These are phyloP conservation scores for Willowsia nigromaculata DNA, from an alignment of 2,888 invertebrate species.

Conservation along the genomic window DNA sequence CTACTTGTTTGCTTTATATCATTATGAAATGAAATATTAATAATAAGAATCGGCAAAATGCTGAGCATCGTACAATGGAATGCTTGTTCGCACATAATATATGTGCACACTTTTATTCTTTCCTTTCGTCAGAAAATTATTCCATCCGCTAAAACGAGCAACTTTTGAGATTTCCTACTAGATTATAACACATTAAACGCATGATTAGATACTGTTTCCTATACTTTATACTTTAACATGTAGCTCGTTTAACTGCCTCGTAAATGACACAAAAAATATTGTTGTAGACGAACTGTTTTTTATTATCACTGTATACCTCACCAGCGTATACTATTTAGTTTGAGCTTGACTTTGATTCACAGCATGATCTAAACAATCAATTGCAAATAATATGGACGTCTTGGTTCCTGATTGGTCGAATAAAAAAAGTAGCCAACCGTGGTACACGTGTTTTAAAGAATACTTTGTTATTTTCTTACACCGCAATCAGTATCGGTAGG, in stretches of 20 bases:
- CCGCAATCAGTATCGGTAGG: too few species aligned
- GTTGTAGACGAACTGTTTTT: not conserved
- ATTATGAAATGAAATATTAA: conserved; percentile 34
- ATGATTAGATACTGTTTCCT: conserved; percentile 37
- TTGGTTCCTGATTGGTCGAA: conserved; percentile 40
- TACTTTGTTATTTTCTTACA: not conserved
- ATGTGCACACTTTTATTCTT: conserved; percentile 19
- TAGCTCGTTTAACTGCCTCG: not conserved
- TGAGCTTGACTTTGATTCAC: conserved; percentile 66
- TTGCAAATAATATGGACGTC: conserved; percentile 12
- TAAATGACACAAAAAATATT: conserved; percentile 44
- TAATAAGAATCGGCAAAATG: conserved; percentile 16
- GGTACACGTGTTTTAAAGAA: conserved; percentile 12
- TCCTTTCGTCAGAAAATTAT: conserved; percentile 22
- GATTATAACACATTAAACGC: conserved; percentile 5
- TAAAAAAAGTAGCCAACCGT: conserved; percentile 14
- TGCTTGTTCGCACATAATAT: not conserved
- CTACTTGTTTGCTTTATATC: conserved; percentile 4
- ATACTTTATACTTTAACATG: not conserved
- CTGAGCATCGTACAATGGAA: not conserved
- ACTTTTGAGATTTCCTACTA: conserved; percentile 31
- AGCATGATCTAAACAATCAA: conserved; percentile 48
- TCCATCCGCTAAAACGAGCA: not conserved
- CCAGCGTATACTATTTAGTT: not conserved
- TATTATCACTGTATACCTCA: not conserved